Evolutionary conservation across 1,140 invertebrate genomes (phyloP).

Genomic region (Dreissena polymorpha): DNA sequence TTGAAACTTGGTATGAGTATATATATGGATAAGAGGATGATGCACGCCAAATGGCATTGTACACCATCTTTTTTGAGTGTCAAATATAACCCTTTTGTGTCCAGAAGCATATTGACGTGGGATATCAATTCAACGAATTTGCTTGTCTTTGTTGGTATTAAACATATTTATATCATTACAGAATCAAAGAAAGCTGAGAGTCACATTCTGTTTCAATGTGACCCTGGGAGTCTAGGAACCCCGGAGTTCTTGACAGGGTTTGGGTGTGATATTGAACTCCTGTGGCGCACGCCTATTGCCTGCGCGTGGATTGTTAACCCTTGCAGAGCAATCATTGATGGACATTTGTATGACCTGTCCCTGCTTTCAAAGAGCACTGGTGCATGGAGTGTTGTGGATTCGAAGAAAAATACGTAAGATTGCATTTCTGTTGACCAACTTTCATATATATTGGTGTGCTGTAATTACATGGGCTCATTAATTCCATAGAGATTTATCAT

Average conservation of each 20-base stretch:
- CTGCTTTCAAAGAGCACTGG: conserved; percentile 65
- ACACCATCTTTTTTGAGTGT: too few species aligned
- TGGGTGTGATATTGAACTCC: conserved; percentile 69
- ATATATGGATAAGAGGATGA: too few species aligned
- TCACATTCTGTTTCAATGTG: conserved; percentile 32
- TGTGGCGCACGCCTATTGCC: conserved; percentile 74
- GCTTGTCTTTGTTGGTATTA: too few species aligned
- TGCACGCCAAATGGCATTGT: too few species aligned
- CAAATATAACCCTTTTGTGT: too few species aligned
- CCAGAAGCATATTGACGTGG: too few species aligned
- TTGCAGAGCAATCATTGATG: conserved; percentile 59
- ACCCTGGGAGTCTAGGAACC: background rate
- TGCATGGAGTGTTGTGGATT: conserved; percentile 67
- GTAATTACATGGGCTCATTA: too few species aligned
- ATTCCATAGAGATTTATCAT: too few species aligned
- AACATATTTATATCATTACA: background rate
- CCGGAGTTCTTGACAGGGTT: conserved; percentile 2
- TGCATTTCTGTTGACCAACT: background rate
- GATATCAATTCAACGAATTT: too few species aligned
- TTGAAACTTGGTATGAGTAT: too few species aligned
- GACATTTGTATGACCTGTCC: conserved; percentile 68
- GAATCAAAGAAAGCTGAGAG: conserved; percentile 21
- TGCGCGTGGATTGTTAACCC: conserved; percentile 67
- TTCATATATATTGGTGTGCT: too few species aligned
- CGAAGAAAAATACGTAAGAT: conserved; percentile 65